These are phyloP conservation scores for Tipula vernalis DNA, from an alignment of 2,888 invertebrate genomes.

Conservation along the genomic window DNA sequence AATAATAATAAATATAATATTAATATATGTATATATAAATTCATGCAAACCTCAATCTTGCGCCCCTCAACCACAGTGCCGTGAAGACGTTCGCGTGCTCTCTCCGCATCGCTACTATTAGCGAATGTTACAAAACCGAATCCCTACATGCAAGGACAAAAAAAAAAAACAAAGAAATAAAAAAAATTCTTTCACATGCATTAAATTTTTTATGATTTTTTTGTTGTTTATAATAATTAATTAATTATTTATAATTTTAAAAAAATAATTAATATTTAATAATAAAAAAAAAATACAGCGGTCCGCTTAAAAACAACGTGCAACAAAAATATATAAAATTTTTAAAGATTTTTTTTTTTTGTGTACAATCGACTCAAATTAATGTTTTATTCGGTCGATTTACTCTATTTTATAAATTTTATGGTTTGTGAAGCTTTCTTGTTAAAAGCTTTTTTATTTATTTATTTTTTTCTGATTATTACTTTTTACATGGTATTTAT, in stretches of 20 bases:
- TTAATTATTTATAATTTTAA: constrained; percentile 9
- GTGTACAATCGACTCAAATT: background rate
- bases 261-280: constrained; percentile 9
- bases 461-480: background rate
- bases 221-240: constrained; percentile 6
- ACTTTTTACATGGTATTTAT: constrained; percentile 8
- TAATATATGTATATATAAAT: constrained; percentile 25
- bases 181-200: constrained; percentile 48
- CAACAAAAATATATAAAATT: constrained; percentile 57
- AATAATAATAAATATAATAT: constrained; percentile 8
- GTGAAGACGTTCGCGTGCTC: constrained; percentile 99
- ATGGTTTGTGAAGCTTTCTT: constrained; percentile 15
- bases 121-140: constrained; percentile 99
- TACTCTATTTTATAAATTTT: constrained; percentile 5
- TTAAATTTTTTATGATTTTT: constrained; percentile 39
- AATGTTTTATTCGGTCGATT: background rate
- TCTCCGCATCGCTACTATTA: constrained; percentile 99
- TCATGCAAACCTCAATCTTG: constrained; percentile 99
- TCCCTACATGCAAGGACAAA: constrained; percentile 97
- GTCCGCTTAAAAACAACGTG: constrained; percentile 62
- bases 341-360: constrained; percentile 41
- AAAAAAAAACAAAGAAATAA: constrained; percentile 52
- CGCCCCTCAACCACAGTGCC: constrained; percentile 99
- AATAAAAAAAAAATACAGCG: constrained; percentile 41
- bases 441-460: constrained; percentile 9